phyloP scores from a whole-genome alignment of 2,797 vertebrate species.

The Oophaga sylvatica region DNA sequence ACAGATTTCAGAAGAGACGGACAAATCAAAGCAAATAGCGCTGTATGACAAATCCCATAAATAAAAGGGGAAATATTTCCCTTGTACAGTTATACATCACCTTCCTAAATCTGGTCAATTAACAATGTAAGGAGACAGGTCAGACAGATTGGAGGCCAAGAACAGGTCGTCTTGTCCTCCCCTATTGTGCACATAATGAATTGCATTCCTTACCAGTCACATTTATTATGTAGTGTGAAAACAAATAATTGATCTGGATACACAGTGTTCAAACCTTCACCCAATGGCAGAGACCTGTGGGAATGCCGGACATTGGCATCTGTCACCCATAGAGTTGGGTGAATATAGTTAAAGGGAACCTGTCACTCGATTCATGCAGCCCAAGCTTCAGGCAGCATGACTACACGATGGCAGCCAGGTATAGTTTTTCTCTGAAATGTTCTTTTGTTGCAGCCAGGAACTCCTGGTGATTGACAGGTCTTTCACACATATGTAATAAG shows the following conservation, averaged over 20 bases:
- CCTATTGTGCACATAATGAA: not conserved
- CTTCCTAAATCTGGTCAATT: not conserved
- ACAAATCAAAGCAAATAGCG: not conserved
- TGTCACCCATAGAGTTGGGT: too few species aligned
- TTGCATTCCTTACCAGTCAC: not conserved
- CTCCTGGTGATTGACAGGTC: too few species aligned
- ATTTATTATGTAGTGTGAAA: not conserved
- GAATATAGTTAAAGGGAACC: too few species aligned
- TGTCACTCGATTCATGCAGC: too few species aligned
- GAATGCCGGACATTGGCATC: too few species aligned
- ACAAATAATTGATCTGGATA: not conserved
- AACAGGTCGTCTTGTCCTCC: constrained; percentile 4
- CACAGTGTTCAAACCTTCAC: too few species aligned
- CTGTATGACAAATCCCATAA: not conserved
- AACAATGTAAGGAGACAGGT: not conserved
- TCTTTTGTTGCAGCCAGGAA: too few species aligned
- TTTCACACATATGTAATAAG: too few species aligned
- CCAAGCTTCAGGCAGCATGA: too few species aligned
- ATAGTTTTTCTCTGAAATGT: too few species aligned
- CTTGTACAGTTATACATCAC: not conserved
- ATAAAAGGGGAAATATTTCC: not conserved
- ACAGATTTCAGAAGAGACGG: not conserved
- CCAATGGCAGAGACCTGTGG: too few species aligned
- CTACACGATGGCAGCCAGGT: too few species aligned
- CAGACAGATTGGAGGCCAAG: not conserved